A percentile compares a stretch with the other conserved stretches of the same genome.
These are phyloP conservation scores for Patiria miniata DNA, from an alignment of 35 echinoderm and acorn worm genomes.

Conservation along the genomic window DNA sequence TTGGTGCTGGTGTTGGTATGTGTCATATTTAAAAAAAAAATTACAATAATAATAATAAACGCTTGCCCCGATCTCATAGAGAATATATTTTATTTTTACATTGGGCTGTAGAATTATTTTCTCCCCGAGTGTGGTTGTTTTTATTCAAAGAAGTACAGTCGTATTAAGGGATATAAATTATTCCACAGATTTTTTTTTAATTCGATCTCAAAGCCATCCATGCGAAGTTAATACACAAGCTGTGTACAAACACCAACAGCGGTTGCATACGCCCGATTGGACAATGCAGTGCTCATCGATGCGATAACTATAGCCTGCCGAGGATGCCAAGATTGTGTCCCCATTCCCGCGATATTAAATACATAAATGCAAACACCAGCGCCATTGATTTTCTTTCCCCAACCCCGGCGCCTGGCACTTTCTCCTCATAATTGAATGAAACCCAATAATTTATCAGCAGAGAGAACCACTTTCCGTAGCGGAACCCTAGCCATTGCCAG, in stretches of 20 bases:
- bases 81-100: too few relatives aligned
- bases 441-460: conserved; percentile 14
- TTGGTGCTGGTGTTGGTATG: too few relatives aligned
- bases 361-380: conserved; percentile 22
- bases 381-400: conserved; percentile 10
- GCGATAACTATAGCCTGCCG: background rate
- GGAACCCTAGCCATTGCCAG: too few relatives aligned
- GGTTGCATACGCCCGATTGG: background rate
- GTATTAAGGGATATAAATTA: too few relatives aligned
- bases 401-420: conserved; percentile 1
- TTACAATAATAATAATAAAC: too few relatives aligned
- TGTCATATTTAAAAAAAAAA: too few relatives aligned
- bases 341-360: conserved; percentile 11
- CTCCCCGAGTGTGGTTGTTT: too few relatives aligned
- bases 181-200: too few relatives aligned
- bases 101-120: too few relatives aligned
- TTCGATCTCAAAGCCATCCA: too few relatives aligned
- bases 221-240: background rate
- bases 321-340: background rate
- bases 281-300: background rate
- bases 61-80: too few relatives aligned
- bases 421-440: conserved; percentile 24
- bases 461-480: background rate
- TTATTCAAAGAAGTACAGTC: too few relatives aligned
- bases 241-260: conserved; percentile 22